These are phyloP conservation scores for Crocuta crocuta DNA, from an alignment of 2,113 vertebrate genomes.

Conservation along the genomic window DNA sequence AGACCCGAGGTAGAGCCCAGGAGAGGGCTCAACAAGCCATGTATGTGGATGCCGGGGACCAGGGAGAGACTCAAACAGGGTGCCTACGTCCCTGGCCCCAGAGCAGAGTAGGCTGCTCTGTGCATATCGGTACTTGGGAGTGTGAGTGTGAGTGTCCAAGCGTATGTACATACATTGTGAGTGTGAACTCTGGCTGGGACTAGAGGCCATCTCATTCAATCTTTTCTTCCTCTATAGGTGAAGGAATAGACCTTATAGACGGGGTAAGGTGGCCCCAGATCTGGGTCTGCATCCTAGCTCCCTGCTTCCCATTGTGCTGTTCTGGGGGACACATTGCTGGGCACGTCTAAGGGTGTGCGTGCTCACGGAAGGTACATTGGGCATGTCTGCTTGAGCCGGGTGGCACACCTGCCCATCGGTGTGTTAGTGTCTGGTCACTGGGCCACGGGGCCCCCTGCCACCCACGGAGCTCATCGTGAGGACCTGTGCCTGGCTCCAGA, in stretches of 20 bases:
- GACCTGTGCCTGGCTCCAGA: background rate
- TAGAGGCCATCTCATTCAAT: background rate
- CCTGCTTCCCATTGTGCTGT: background rate
- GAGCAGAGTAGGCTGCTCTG: background rate
- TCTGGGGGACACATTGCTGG: background rate
- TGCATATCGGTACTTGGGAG: background rate
- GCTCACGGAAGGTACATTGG: background rate
- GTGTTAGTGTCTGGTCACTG: background rate
- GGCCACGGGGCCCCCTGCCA: background rate
- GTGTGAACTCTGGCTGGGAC: background rate
- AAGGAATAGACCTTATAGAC: background rate
- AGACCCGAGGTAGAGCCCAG: background rate
- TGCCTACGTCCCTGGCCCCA: background rate
- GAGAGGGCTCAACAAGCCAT: background rate
- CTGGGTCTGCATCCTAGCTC: background rate
- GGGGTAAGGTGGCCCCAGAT: background rate
- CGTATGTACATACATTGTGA: rapidly evolving
- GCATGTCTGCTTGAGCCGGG: background rate
- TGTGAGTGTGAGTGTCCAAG: rapidly evolving
- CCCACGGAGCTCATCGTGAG: background rate
- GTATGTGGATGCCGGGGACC: background rate
- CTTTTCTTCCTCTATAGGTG: background rate
- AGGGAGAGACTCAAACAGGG: background rate
- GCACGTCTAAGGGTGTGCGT: background rate
- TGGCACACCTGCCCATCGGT: rapidly evolving